Conservation (phyloP, 1,140 invertebrate genomes). For the Aleiodes sp. region DNA sequence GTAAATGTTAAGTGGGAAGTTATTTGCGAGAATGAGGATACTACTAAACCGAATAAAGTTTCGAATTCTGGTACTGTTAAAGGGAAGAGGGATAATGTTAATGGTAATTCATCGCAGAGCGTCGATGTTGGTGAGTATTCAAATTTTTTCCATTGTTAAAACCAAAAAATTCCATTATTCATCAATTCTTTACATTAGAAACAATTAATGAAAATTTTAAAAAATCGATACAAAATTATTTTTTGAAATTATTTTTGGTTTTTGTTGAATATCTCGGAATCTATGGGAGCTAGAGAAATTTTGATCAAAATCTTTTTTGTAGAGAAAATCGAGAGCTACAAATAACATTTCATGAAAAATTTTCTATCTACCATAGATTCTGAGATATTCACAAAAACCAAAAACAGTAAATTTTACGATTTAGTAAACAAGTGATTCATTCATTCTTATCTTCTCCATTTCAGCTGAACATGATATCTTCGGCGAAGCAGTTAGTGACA, state of each 20-base stretch:
- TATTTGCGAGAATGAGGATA: conserved; percentile 89
- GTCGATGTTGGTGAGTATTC: conserved; percentile 65
- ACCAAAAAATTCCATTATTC: no score
- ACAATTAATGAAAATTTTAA: no score
- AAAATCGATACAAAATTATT: conserved; percentile 18
- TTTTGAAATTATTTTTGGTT: conserved; percentile 22
- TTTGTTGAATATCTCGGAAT: no score
- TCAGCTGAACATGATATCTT: conserved; percentile 85
- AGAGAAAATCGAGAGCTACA: no score
- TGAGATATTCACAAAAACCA: no score
- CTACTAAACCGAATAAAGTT: conserved; percentile 67
- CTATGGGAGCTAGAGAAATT: no score
- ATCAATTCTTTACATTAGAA: no score
- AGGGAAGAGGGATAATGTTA: conserved; percentile 68
- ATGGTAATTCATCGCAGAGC: conserved; percentile 61
- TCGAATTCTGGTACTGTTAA: conserved; percentile 69
- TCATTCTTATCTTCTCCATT: conserved; percentile 1
- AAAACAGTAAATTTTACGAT: neutral
- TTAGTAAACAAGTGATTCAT: conserved; percentile 4
- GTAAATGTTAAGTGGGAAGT: conserved; percentile 92
- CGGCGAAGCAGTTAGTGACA: conserved; percentile 87
- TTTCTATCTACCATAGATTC: no score
- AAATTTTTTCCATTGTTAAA: no score
- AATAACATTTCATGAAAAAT: no score
- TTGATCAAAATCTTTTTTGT: no score